A percentile compares a stretch with the other conserved stretches of the same genome.
Conservation (phyloP, 1,140 invertebrate genomes). For the Subanguina moxae region DNA sequence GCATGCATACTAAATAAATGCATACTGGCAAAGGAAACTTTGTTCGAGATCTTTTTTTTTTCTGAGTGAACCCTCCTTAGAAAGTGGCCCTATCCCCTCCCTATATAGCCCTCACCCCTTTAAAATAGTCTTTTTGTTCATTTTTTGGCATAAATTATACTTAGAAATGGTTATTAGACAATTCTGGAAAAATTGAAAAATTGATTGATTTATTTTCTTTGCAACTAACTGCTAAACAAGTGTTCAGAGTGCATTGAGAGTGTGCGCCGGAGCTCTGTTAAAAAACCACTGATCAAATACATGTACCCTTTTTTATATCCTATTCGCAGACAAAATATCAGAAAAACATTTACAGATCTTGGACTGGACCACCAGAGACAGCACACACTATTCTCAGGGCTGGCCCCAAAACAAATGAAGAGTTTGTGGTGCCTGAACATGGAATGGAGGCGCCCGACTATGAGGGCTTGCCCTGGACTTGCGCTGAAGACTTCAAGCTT, state of each 20-base stretch:
- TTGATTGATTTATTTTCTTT: background rate
- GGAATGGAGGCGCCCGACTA: slow-evolving; percentile 18
- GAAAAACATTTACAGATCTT: background rate
- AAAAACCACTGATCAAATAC: slow-evolving; percentile 1
- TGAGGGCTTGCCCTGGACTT: slow-evolving; percentile 25
- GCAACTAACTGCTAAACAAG: too few species aligned
- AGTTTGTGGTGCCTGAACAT: background rate
- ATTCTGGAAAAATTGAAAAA: background rate
- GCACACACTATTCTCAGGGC: background rate
- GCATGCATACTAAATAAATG: too few species aligned
- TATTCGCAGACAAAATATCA: background rate
- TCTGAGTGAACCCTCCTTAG: too few species aligned
- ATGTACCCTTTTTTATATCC: background rate
- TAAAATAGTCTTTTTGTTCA: too few species aligned
- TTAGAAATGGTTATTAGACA: too few species aligned
- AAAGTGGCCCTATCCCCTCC: too few species aligned
- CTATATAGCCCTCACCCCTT: too few species aligned
- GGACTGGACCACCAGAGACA: slow-evolving; percentile 15
- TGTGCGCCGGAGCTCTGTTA: background rate
- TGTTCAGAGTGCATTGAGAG: slow-evolving; percentile 13
- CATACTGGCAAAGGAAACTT: too few species aligned
- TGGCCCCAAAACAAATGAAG: background rate
- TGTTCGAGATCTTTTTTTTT: too few species aligned
- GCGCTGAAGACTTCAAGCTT: slow-evolving; percentile 21
- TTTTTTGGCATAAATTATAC: too few species aligned